Conservation (phyloP, 2,797 vertebrate genomes). For the Sebastiscus albofasciatus region DNA sequence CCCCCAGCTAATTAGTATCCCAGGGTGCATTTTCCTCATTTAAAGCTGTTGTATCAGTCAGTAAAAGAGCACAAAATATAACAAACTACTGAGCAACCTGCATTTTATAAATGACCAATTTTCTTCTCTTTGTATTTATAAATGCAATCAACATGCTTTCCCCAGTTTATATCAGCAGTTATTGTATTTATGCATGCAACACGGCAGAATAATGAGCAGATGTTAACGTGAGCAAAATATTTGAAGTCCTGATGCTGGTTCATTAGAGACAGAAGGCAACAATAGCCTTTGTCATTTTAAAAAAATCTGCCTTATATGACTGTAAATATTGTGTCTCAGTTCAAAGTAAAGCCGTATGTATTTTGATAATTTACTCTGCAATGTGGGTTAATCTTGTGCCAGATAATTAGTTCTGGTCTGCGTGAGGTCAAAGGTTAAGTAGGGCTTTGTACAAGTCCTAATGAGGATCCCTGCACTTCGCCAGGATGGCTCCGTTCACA, state of each 20-base stretch:
- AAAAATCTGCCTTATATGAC: neutral
- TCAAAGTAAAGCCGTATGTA: slow-evolving; percentile 15
- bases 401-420: slow-evolving; percentile 61
- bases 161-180: neutral
- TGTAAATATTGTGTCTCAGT: neutral
- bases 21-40: neutral
- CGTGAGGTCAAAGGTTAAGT: slow-evolving; percentile 66
- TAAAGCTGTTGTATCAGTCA: neutral
- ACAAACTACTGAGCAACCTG: neutral
- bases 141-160: neutral
- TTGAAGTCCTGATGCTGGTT: neutral
- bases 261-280: neutral
- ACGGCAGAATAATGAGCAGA: neutral
- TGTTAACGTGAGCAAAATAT: neutral
- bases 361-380: slow-evolving; percentile 47
- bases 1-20: neutral
- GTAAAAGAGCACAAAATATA: neutral
- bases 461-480: slow-evolving; percentile 60
- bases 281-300: neutral
- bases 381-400: slow-evolving; percentile 61
- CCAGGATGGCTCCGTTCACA: slow-evolving; percentile 32
- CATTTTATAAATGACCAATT: neutral
- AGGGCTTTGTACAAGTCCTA: slow-evolving; percentile 65
- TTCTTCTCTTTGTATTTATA: neutral
- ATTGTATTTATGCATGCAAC: neutral